phyloP scores from a whole-genome alignment of 2,113 vertebrate genomes.

The Labrus mixtus region DNA sequence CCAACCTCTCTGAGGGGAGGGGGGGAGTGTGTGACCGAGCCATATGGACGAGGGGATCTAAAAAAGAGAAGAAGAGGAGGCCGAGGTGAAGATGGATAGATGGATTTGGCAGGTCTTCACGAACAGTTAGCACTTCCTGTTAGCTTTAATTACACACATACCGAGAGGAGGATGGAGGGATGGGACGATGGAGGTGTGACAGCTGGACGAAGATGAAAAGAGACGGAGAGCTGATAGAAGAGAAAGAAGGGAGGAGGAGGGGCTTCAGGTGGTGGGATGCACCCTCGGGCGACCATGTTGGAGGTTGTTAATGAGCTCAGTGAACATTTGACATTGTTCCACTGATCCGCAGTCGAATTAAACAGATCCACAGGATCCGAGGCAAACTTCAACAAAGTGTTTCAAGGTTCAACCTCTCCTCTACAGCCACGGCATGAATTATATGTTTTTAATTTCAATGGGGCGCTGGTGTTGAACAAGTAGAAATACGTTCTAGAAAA shows the following conservation, averaged over 20 bases:
- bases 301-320: conserved; percentile 46
- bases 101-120: conserved; percentile 33
- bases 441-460: too few species aligned
- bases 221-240: not conserved
- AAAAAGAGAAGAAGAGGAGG: not conserved
- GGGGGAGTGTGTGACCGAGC: conserved; percentile 21
- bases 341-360: not conserved
- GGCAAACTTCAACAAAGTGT: too few species aligned
- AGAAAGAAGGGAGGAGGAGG: not conserved
- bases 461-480: too few species aligned
- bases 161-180: not conserved
- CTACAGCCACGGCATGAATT: too few species aligned
- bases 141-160: conserved; percentile 32
- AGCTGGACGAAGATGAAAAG: not conserved
- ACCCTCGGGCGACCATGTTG: conserved; percentile 26
- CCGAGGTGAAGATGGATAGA: not conserved
- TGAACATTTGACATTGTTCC: conserved; percentile 42
- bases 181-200: not conserved
- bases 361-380: not conserved
- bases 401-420: too few species aligned
- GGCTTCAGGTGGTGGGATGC: conserved; percentile 37
- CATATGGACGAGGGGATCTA: conserved; percentile 51
- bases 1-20: conserved; percentile 45
- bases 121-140: conserved; percentile 33
- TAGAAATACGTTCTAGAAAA: too few species aligned